phyloP scores from a whole-genome alignment of 2,113 vertebrate genomes.

The Colinus virginianus region DNA sequence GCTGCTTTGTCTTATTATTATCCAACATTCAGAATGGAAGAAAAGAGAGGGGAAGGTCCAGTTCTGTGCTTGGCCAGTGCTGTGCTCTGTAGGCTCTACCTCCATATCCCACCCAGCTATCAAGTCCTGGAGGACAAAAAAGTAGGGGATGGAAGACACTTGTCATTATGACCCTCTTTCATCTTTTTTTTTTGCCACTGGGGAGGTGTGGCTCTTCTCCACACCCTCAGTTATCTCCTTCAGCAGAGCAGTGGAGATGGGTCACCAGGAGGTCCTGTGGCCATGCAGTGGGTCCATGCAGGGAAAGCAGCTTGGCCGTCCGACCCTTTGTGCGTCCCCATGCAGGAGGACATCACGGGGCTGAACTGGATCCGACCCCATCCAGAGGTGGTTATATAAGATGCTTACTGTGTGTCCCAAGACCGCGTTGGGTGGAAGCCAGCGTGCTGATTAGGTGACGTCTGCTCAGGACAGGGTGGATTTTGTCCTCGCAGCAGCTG shows the following conservation, averaged over 20 bases:
- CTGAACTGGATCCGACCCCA: not conserved
- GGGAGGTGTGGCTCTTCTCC: not conserved
- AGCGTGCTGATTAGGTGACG: slow-evolving; percentile 57
- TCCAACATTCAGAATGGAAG: not conserved
- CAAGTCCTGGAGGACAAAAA: not conserved
- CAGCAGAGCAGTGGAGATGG: not conserved
- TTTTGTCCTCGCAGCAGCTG: slow-evolving; percentile 56
- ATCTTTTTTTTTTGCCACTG: not conserved
- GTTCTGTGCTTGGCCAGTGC: not conserved
- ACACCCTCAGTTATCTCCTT: not conserved
- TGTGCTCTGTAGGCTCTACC: not conserved
- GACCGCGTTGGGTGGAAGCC: slow-evolving; percentile 39
- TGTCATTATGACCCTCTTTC: not conserved
- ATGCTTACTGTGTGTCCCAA: slow-evolving; percentile 61
- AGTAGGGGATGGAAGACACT: not conserved
- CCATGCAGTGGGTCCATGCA: rapidly evolving
- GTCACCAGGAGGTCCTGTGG: not conserved
- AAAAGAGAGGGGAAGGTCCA: not conserved
- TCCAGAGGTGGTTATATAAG: slow-evolving; percentile 59
- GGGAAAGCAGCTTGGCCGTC: not conserved
- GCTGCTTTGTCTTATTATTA: not conserved
- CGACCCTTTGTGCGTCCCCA: not conserved
- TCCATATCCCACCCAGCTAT: not conserved
- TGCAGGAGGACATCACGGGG: rapidly evolving
- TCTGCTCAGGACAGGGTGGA: slow-evolving; percentile 31